Conservation (phyloP, 2,113 vertebrate genomes). For the Ptyas mucosa region DNA sequence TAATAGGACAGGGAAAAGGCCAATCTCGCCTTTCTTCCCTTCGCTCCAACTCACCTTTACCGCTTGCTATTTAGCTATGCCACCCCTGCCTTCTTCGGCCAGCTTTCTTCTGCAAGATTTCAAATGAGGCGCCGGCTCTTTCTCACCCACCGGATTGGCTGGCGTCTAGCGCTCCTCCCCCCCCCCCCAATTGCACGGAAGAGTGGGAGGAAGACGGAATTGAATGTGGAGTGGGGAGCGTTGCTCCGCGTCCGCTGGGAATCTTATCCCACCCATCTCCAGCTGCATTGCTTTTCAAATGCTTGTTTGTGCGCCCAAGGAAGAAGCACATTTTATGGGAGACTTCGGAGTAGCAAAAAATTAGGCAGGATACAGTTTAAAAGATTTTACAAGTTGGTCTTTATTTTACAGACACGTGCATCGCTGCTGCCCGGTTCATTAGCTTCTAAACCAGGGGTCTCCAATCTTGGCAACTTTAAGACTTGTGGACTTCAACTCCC, state of each 20-base stretch:
- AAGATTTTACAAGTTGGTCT: background rate
- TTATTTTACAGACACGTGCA: background rate
- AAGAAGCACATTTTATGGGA: background rate
- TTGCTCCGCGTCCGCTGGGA: background rate
- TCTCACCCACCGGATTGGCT: background rate
- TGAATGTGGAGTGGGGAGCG: background rate
- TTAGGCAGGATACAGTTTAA: background rate
- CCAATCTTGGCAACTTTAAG: too few relatives aligned
- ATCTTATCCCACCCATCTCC: background rate
- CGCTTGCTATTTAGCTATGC: background rate
- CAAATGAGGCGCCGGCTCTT: slow-evolving; percentile 1
- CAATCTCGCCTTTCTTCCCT: background rate
- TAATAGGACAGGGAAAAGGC: background rate
- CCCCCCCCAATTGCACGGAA: too few relatives aligned
- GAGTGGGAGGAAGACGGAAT: too few relatives aligned
- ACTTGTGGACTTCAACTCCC: too few relatives aligned
- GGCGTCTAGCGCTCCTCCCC: background rate
- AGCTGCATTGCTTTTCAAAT: background rate
- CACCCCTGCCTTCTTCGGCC: rapidly evolving
- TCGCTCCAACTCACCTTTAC: background rate
- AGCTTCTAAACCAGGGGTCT: background rate
- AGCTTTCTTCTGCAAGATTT: background rate
- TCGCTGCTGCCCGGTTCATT: background rate
- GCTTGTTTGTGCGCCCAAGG: background rate
- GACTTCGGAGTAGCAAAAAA: background rate